phyloP scores from a whole-genome alignment of 2,888 invertebrate genomes.

The Dusona sp. region DNA sequence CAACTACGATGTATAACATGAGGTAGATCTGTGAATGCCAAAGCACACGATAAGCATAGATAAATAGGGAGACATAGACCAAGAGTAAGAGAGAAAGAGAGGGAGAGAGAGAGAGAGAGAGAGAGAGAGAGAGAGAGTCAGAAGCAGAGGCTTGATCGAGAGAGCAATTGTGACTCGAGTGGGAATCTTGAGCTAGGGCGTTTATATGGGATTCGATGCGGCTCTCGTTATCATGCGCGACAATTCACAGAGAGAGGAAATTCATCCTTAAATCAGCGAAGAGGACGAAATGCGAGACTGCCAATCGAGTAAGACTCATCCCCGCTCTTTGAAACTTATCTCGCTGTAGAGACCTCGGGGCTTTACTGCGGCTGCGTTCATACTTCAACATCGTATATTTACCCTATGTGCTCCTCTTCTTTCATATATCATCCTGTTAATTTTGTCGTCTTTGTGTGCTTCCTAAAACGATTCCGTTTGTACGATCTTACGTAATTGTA shows the following conservation, averaged over 20 bases:
- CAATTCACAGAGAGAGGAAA: slow-evolving; percentile 53
- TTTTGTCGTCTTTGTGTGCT: slow-evolving; percentile 12
- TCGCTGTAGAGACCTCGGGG: slow-evolving; percentile 6
- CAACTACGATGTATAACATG: slow-evolving; percentile 20
- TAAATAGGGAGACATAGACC: slow-evolving; percentile 8
- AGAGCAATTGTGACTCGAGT: slow-evolving; percentile 6
- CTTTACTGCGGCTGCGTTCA: not conserved
- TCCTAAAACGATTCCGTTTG: not conserved
- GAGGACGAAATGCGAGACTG: slow-evolving; percentile 54
- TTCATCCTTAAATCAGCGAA: slow-evolving; percentile 39
- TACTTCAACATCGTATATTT: slow-evolving; percentile 20
- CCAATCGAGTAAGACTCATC: slow-evolving; percentile 56
- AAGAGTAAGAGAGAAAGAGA: not conserved
- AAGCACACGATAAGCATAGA: slow-evolving; percentile 8
- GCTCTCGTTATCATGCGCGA: slow-evolving; percentile 28
- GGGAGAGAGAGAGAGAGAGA: not conserved
- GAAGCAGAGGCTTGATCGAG: not conserved
- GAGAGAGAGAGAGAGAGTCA: not conserved
- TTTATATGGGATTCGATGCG: slow-evolving; percentile 48
- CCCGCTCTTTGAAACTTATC: slow-evolving; percentile 51
- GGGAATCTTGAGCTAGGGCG: slow-evolving; percentile 38
- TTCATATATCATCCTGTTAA: slow-evolving; percentile 42
- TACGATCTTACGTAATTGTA: not conserved
- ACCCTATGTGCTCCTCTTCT: slow-evolving; percentile 11
- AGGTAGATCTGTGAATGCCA: slow-evolving; percentile 48